Conservation (phyloP, 2,113 vertebrate species). For the Cottus gobio region DNA sequence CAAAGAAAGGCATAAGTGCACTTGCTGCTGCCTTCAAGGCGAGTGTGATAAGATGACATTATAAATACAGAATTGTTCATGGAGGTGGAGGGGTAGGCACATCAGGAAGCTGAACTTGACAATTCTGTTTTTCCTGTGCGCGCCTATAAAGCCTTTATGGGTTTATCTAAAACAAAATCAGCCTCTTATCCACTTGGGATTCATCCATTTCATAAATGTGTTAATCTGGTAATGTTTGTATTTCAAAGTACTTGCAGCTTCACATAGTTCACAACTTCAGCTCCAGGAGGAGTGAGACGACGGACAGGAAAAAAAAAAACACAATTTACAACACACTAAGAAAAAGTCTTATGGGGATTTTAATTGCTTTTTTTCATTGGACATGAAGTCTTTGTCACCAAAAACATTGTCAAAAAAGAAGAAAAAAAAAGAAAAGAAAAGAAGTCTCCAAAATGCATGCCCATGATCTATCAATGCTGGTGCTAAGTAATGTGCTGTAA, state of each 20-base stretch:
- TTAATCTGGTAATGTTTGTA: constrained; percentile 29
- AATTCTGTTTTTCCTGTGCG: constrained; percentile 65
- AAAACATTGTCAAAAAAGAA: neutral
- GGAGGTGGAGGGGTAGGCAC: constrained; percentile 79
- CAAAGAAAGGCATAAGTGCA: constrained; percentile 98
- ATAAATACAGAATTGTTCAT: constrained; percentile 88
- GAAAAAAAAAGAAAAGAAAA: neutral
- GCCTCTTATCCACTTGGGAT: constrained; percentile 18
- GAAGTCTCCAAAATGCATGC: neutral
- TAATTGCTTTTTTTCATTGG: neutral
- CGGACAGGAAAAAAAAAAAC: neutral
- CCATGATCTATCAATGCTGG: neutral
- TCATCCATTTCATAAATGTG: constrained; percentile 15
- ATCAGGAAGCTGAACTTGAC: constrained; percentile 75
- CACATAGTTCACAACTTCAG: constrained; percentile 12
- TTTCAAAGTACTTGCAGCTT: constrained; percentile 8
- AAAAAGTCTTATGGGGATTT: neutral
- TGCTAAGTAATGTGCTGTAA: constrained; percentile 8
- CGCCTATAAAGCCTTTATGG: constrained; percentile 23
- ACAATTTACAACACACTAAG: neutral
- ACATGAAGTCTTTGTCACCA: neutral
- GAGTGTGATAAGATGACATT: constrained; percentile 94
- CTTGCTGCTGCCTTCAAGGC: constrained; percentile 91
- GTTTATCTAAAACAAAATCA: constrained; percentile 61
- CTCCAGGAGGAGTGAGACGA: neutral